Evolutionary conservation across 2,888 invertebrate genomes (phyloP), one percentile per base, ranked within the genome.

Genomic region (Eupithecia exiguata): DNA sequence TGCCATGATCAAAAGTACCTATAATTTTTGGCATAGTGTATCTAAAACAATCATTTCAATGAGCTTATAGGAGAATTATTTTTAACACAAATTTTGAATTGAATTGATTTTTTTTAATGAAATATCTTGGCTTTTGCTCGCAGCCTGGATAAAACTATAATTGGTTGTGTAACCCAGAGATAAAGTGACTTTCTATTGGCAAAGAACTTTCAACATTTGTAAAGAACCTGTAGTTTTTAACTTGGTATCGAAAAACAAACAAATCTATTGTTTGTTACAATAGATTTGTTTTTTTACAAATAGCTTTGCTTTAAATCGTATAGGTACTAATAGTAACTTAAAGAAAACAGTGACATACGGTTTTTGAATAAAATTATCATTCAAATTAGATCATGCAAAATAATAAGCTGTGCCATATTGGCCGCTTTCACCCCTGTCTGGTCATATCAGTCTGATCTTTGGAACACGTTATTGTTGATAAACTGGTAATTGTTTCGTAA

Each of bases 291-390:
- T 49, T n/a, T 5, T 0, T 49, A 53, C n/a, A 4, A 21, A 21
- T 21, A 21, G 10, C 4, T 49, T 49, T 9, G n/a, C 43, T 49
- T 10, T 9, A 21, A 21, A 40, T 30, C 68, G 43, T 40, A 25
- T 61, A 65, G 5, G 35, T 62, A 40, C 25, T 36, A 12, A 2
- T 62, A 40, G 30, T 36, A 12, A 2, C n/a, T 49, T 30, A 30
- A 3, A 30, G n/a, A 46, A 79, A 84, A 83, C 7, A 36, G 75
- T 77, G 78, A 72, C 91, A 91, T 90, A 92, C 80, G 90, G 91
- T 88, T 88, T 87, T 86, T 87, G 87, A 90, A 89, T 89, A 89
- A 85, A 84, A 88, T 90, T 88, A 88, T 74, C 86, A 87, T 82
- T 80, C 77, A 76, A 90, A 87, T 88, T 84, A 84, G 84, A 82